These are phyloP conservation scores for Malurus cyaneus DNA, from an alignment of 2,113 vertebrate species.

Conservation along the genomic window DNA sequence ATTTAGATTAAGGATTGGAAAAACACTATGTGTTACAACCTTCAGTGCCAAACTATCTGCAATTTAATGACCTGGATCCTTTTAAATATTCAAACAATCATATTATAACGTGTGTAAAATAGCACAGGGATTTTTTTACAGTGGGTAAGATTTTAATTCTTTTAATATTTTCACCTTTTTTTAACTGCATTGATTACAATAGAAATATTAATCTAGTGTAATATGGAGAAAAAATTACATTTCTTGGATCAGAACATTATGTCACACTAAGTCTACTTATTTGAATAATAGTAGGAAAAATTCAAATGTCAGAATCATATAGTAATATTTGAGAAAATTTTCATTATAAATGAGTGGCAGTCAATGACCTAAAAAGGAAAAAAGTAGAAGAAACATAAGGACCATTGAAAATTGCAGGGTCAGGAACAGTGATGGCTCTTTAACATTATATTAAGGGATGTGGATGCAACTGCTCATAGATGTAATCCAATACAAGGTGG, in stretches of 20 bases:
- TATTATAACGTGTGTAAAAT: not conserved
- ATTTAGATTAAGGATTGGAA: not conserved
- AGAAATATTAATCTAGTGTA: not conserved
- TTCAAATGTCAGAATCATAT: not conserved
- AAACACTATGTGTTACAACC: not conserved
- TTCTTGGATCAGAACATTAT: not conserved
- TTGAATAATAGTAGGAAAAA: not conserved
- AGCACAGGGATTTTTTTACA: accelerated
- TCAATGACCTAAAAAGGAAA: not conserved
- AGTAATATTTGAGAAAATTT: not conserved
- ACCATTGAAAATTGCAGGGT: not conserved
- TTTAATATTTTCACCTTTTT: not conserved
- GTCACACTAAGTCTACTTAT: not conserved
- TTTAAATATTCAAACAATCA: not conserved
- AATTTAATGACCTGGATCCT: not conserved
- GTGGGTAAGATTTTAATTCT: not conserved
- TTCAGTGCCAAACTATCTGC: not conserved
- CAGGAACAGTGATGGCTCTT: not conserved
- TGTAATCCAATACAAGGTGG: not conserved
- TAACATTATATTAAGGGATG: not conserved
- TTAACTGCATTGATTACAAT: not conserved
- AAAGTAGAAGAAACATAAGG: accelerated
- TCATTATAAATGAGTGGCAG: not conserved
- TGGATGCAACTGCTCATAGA: not conserved
- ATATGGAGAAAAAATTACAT: not conserved